Conservation (phyloP, 2,888 invertebrate genomes). For the Perdita meconis region DNA sequence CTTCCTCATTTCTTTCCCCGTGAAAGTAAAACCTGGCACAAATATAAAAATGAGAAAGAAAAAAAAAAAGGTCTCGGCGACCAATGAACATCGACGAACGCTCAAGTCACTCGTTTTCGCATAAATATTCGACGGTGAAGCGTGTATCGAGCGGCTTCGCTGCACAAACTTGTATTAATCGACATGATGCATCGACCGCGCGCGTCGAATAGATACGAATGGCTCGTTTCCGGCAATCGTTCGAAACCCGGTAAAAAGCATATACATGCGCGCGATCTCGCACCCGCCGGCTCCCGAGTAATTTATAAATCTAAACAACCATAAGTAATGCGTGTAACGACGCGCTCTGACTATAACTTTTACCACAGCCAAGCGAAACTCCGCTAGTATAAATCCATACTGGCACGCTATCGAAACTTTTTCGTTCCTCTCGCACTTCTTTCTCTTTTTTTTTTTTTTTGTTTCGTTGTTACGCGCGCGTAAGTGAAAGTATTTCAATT, state of each 20-base stretch:
- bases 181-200: constrained; percentile 34
- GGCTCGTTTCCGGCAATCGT: constrained; percentile 44
- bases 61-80: background rate
- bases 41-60: too few species aligned
- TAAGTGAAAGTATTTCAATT: constrained; percentile 51
- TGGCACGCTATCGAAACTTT: constrained; percentile 11
- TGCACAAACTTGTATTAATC: constrained; percentile 60
- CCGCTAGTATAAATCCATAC: constrained; percentile 25
- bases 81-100: constrained; percentile 25
- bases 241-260: constrained; percentile 36
- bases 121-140: constrained; percentile 34
- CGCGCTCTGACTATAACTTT: constrained; percentile 1
- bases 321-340: constrained; percentile 43
- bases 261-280: constrained; percentile 3
- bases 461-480: background rate
- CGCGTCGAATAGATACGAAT: constrained; percentile 43
- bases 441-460: constrained; percentile 17
- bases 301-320: constrained; percentile 57
- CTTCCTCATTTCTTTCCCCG: background rate
- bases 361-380: constrained; percentile 28
- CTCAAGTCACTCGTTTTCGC: constrained; percentile 32
- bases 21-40: background rate
- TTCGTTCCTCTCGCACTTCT: too few species aligned
- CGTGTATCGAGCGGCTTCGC: constrained; percentile 29
- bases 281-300: constrained; percentile 5